Conservation (phyloP, 2,113 vertebrate species). For the Rana temporaria region DNA sequence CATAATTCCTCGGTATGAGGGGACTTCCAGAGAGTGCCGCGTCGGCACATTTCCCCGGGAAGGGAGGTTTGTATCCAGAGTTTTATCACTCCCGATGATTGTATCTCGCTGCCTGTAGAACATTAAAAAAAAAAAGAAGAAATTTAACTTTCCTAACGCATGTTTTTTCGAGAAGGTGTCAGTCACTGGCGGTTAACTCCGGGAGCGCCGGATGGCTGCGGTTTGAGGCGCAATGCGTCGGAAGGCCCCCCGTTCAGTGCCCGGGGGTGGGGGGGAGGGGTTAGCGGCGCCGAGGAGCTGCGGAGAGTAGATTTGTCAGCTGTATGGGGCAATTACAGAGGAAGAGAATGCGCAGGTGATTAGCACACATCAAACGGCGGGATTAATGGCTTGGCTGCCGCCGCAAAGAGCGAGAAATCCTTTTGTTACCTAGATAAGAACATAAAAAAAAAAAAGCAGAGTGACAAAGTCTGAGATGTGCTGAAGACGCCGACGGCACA, state of each 20-base stretch:
- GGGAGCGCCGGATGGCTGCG: not conserved
- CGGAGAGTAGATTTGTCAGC: slow-evolving; percentile 25
- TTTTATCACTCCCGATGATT: slow-evolving; percentile 53
- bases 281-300: not conserved
- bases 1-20: slow-evolving; percentile 45
- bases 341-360: slow-evolving; percentile 42
- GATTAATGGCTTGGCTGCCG: slow-evolving; percentile 48
- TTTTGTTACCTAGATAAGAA: slow-evolving; percentile 54
- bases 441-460: slow-evolving; percentile 33
- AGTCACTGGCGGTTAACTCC: slow-evolving; percentile 24
- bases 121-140: slow-evolving; percentile 35
- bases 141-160: slow-evolving; percentile 40
- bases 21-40: slow-evolving; percentile 39
- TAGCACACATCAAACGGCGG: slow-evolving; percentile 42
- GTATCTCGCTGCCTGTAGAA: slow-evolving; percentile 46
- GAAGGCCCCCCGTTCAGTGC: not conserved
- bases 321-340: slow-evolving; percentile 44
- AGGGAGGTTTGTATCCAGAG: slow-evolving; percentile 42
- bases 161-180: slow-evolving; percentile 15
- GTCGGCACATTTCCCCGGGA: slow-evolving; percentile 36
- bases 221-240: too few relatives aligned
- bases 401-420: slow-evolving; percentile 37
- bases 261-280: too few relatives aligned
- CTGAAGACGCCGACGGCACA: slow-evolving; percentile 25
- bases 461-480: slow-evolving; percentile 42